Percentiles rank a stretch among this genome's conserved stretches.
These are phyloP conservation scores for Neoascia interrupta DNA, from an alignment of 2,888 invertebrate species.

Conservation along the genomic window DNA sequence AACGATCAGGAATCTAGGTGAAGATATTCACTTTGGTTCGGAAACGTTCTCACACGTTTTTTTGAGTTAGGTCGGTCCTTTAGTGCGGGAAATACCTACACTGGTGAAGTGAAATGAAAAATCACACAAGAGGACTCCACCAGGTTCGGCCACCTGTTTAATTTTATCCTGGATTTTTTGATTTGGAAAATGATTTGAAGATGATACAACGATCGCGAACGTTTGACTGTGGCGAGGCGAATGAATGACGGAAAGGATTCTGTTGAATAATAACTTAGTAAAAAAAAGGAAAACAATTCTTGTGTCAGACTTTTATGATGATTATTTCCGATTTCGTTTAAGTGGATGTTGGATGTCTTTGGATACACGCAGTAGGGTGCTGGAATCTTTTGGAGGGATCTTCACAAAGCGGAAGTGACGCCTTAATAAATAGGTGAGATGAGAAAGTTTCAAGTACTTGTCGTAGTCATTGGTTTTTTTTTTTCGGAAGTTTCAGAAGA, in stretches of 20 bases:
- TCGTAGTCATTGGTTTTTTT: neutral
- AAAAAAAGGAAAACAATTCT: constrained; percentile 45
- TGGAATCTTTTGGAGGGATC: constrained; percentile 45
- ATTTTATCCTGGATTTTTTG: constrained; percentile 48
- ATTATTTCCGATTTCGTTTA: constrained; percentile 65
- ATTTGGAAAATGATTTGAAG: constrained; percentile 59
- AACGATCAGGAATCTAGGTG: constrained; percentile 46
- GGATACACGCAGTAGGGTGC: constrained; percentile 22
- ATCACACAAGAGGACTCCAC: constrained; percentile 57
- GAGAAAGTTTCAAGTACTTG: constrained; percentile 24
- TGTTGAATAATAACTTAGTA: constrained; percentile 55
- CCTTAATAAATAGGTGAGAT: constrained; percentile 51
- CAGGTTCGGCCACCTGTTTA: constrained; percentile 63
- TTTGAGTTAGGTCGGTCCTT: constrained; percentile 34
- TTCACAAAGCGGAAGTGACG: constrained; percentile 60
- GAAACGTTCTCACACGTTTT: constrained; percentile 64
- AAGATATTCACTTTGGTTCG: constrained; percentile 46
- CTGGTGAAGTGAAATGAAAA: constrained; percentile 56
- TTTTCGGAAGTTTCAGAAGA: neutral
- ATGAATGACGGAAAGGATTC: constrained; percentile 60
- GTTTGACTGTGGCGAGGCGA: constrained; percentile 24
- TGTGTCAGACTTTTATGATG: constrained; percentile 67
- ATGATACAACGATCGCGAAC: constrained; percentile 53
- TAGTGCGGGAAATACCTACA: constrained; percentile 45
- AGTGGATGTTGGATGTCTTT: constrained; percentile 24